These are phyloP conservation scores for Sinella curviseta DNA, from an alignment of 1,140 invertebrate species.

Conservation along the genomic window DNA sequence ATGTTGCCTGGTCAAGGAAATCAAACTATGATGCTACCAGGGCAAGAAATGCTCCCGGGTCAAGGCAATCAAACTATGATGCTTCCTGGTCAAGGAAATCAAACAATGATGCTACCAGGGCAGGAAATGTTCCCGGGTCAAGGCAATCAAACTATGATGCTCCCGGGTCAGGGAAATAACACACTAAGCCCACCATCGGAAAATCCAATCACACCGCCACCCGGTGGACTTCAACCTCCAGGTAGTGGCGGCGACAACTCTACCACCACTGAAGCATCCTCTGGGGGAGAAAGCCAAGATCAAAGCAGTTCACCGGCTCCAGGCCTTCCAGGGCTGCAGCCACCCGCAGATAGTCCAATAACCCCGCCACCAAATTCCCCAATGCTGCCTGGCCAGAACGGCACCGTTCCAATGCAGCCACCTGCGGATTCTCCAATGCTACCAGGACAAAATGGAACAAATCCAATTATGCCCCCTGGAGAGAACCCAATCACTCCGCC, in stretches of 20 bases:
- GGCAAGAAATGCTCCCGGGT: background rate
- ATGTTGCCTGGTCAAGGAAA: background rate
- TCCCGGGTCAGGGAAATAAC: constrained; percentile 6
- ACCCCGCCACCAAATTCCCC: background rate
- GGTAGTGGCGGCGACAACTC: no score
- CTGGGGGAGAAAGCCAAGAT: background rate
- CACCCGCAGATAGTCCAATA: background rate
- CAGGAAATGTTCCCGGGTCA: background rate
- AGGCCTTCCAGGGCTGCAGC: background rate
- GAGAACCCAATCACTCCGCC: background rate
- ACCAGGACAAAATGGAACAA: background rate
- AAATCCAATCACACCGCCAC: background rate
- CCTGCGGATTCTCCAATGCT: background rate
- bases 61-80: background rate
- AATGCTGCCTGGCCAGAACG: background rate
- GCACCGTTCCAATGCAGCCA: background rate
- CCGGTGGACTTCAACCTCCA: background rate
- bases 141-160: background rate
- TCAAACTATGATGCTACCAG: background rate
- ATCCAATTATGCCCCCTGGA: background rate
- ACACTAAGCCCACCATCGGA: background rate
- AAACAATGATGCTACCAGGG: background rate
- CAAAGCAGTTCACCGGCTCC: background rate
- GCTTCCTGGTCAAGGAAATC: background rate
- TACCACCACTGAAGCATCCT: background rate